Evolutionary conservation across 2,113 vertebrate genomes (phyloP).

Genomic region (Pollachius pollachius): DNA sequence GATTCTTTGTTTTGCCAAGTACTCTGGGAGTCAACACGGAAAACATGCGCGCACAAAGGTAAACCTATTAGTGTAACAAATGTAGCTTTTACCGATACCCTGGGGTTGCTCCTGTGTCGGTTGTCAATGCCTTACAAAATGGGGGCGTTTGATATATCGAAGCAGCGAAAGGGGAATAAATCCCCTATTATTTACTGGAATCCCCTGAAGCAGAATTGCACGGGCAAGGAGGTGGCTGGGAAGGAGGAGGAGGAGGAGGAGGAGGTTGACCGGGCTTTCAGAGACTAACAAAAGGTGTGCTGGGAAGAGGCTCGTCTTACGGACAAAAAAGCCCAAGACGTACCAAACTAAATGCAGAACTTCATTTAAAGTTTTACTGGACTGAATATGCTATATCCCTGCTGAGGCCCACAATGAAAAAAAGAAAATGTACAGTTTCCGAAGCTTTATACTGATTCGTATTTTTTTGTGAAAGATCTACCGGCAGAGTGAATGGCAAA

Average conservation of each 20-base stretch:
- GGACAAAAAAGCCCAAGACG: slow-evolving; percentile 41
- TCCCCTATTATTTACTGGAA: slow-evolving; percentile 59
- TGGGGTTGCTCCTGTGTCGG: slow-evolving; percentile 51
- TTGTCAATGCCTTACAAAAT: slow-evolving; percentile 67
- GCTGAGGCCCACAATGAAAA: background rate
- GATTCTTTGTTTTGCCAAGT: slow-evolving; percentile 36
- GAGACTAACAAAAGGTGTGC: slow-evolving; percentile 67
- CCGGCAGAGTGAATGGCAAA: background rate
- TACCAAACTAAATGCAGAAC: slow-evolving; percentile 28
- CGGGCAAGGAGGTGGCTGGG: slow-evolving; percentile 25
- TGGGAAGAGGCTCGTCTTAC: slow-evolving; percentile 44
- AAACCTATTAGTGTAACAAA: slow-evolving; percentile 72
- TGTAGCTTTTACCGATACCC: slow-evolving; percentile 56
- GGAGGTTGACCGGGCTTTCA: slow-evolving; percentile 40
- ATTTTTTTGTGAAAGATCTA: too few species aligned
- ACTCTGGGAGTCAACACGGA: slow-evolving; percentile 45
- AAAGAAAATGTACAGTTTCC: too few species aligned
- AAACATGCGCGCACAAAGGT: slow-evolving; percentile 60
- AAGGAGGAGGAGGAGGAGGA: slow-evolving; percentile 22
- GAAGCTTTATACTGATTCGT: too few species aligned
- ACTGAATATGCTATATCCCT: slow-evolving; percentile 19
- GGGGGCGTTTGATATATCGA: slow-evolving; percentile 62
- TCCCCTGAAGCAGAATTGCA: slow-evolving; percentile 46
- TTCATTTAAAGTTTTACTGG: slow-evolving; percentile 31
- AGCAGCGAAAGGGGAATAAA: slow-evolving; percentile 55